Evolutionary conservation across 53 echinoderm and acorn worm species (phyloP).

Genomic region (Echinometra lucunter): DNA sequence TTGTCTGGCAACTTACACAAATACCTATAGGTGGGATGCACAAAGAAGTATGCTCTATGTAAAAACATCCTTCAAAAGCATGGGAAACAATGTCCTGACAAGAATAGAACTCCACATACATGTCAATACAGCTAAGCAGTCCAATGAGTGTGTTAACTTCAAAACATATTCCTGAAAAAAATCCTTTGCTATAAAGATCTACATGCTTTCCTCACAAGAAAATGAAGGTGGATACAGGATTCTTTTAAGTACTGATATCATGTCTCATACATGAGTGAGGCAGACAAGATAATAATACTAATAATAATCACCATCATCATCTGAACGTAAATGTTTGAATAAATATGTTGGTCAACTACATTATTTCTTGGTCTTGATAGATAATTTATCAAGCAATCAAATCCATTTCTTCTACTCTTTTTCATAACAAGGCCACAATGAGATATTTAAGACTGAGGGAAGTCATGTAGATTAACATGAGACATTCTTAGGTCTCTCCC

Average conservation of each 20-base stretch:
- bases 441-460: background rate
- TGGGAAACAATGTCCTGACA: background rate
- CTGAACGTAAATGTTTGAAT: background rate
- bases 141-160: too few species aligned
- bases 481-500: conserved; percentile 33
- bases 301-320: background rate
- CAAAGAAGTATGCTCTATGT: background rate
- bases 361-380: background rate
- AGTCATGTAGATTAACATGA: conserved; percentile 11
- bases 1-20: conserved; percentile 87
- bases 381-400: background rate
- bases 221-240: background rate
- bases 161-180: too few species aligned
- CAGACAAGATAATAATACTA: background rate
- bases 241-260: background rate
- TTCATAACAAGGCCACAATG: background rate
- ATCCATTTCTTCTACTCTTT: background rate
- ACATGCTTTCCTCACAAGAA: background rate
- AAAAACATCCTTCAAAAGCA: background rate
- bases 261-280: background rate
- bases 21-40: conserved; percentile 73
- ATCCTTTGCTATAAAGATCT: background rate
- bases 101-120: background rate
- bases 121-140: background rate
- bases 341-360: background rate